Base-by-base conservation (phyloP, 2,888 invertebrate species). In the Quadroppia sp. region DNA sequence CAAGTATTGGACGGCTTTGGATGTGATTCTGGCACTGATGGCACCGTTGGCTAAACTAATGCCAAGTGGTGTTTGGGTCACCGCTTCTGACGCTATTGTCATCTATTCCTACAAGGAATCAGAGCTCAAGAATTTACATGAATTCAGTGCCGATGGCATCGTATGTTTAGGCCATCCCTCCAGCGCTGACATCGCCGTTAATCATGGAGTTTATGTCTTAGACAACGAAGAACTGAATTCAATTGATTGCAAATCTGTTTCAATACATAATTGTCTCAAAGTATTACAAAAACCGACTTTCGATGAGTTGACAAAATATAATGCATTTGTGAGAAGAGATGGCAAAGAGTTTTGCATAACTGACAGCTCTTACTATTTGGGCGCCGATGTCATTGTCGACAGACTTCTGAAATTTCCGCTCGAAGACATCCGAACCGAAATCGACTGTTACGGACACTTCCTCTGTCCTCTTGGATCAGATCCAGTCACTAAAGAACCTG, bases 381-480 rank as follows among this genome's bases (percentile, higher is more conserved):
- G 67, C 36, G 36, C 67, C 1, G 67, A 42, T 67, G n/a, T 64
- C 30, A 67, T 67, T 25, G 40, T 40, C 36, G 15, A 23, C 13
- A 36, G n/a, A 42, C n/a, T 67, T 11, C 40, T 67, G 2, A 20
- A 67, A 23, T 67, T 40, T n/a, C 40, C 67, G 3, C 7, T 67
- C 1, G 23, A 67, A 23, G 23, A 13, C 11, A 4, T 67, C 0
- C 4, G 7, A 1, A 25, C 36, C 11, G 67, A 67, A 40, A 11
- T 67, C 23, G 67, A 67, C 67, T 67, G 67, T 67, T 67, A 42
- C 42, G 67, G 67, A 67, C 67, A 67, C 67, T 67, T 67, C 17
- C 67, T 67, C 32, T 67, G 67, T 42, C 67, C 67, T 40, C 42
- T 67, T 0, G 67, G 67, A 20, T 67, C 67, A 36, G 36, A 42